Percentiles rank a stretch among this genome's conserved stretches.
Conservation (phyloP, 2,888 invertebrate species). For the Eupithecia dodoneata region DNA sequence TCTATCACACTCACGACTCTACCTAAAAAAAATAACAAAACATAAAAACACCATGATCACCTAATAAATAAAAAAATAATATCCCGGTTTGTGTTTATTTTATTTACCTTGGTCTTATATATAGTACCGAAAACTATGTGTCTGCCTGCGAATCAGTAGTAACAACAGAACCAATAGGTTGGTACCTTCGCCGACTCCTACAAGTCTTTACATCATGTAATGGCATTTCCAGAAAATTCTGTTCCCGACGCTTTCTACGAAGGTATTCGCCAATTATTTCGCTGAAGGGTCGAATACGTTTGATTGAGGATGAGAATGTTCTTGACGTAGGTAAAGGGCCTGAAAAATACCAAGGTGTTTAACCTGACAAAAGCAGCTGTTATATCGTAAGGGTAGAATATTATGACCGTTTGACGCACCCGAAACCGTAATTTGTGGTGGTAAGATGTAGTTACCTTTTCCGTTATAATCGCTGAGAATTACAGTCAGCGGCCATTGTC, state of each 20-base stretch:
- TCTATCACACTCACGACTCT: too few species aligned
- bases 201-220: constrained; percentile 1
- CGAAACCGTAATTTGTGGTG: neutral
- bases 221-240: constrained; percentile 5
- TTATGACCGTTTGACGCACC: neutral
- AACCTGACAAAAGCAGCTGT: constrained; percentile 27
- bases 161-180: neutral
- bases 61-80: too few species aligned
- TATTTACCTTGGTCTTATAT: neutral
- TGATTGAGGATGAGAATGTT: constrained; percentile 41
- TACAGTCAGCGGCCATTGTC: too few species aligned
- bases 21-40: too few species aligned
- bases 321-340: constrained; percentile 40
- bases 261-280: constrained; percentile 24
- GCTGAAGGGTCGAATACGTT: constrained; percentile 26
- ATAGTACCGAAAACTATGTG: neutral
- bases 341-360: constrained; percentile 34
- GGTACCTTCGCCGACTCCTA: neutral
- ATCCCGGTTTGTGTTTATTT: neutral
- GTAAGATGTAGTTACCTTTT: neutral
- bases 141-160: neutral
- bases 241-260: constrained; percentile 1
- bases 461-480: neutral
- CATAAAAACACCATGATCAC: too few species aligned
- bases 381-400: constrained; percentile 2